Percentiles rank a stretch among this genome's conserved stretches.
Evolutionary conservation across 2,888 invertebrate genomes (phyloP).

Genomic region (Eilema sororculum): DNA sequence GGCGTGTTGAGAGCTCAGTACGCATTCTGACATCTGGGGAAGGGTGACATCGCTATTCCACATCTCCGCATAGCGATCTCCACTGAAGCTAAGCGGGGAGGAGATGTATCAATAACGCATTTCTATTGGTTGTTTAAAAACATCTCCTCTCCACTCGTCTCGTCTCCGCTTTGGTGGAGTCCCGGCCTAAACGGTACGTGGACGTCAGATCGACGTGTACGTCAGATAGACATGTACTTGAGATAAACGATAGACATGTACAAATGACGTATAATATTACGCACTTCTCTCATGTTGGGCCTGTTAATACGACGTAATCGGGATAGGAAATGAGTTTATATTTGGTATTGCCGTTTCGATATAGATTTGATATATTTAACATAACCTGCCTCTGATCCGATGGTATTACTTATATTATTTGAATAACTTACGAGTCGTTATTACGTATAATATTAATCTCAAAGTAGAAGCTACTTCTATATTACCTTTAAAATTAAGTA

Average conservation of each 20-base stretch:
- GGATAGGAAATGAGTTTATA: slow-evolving; percentile 8
- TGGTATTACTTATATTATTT: neutral
- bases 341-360: neutral
- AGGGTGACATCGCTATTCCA: too few relatives aligned
- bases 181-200: slow-evolving; percentile 5
- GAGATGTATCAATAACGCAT: too few relatives aligned
- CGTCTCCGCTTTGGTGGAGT: too few relatives aligned
- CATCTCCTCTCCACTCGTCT: too few relatives aligned
- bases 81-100: too few relatives aligned
- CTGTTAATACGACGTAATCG: slow-evolving; percentile 19
- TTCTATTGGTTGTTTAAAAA: too few relatives aligned
- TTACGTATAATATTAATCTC: neutral
- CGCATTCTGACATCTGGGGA: too few relatives aligned
- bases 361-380: neutral
- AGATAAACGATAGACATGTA: neutral
- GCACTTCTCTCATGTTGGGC: slow-evolving; percentile 8
- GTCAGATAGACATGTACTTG: slow-evolving; percentile 4
- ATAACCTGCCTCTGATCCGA: neutral
- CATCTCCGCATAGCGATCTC: too few relatives aligned
- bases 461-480: too few relatives aligned
- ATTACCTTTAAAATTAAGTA: too few relatives aligned
- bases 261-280: slow-evolving; percentile 9
- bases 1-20: too few relatives aligned
- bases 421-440: neutral
- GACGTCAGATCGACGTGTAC: slow-evolving; percentile 11